Base-by-base conservation (phyloP, 2,797 vertebrate genomes). In the Scomberomorus guttatus region DNA sequence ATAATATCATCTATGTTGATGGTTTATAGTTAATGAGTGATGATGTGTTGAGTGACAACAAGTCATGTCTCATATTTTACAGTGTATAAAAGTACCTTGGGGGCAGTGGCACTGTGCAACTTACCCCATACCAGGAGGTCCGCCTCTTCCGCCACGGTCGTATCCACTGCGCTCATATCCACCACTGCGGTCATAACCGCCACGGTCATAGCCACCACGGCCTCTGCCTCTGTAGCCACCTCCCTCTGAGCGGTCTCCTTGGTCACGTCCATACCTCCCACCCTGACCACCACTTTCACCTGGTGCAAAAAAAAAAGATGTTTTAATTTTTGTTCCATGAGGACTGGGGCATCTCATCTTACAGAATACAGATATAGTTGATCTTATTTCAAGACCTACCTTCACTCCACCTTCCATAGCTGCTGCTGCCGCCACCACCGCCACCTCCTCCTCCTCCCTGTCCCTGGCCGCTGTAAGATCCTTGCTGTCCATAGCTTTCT, bases 121-220 rank as follows among this genome's bases (percentile, higher is more conserved):
- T 96, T 95, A 96, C 96, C 96, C 95, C 95, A 95, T 94, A 95
- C 94, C 93, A 90, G 94, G 92, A 83, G 93, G 91, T 87, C 95
- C 95, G 18, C 95, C 95, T 92, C 95, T 93, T 86, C 94, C 92
- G 2, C 95, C 94, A 3, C 93, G 92, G 54, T 95, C 94, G 8
- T 74, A 94, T 27, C 94, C 92, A 1, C 94, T 87, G 15, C 92
- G 79, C 4, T 90, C 86, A 44, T 61, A 87, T 15, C 89, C 83
- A 2, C 88, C 84, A 27, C 85, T 78, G 27, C 82, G 82, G 56
- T 84, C 88, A n/a, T 77, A 81, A 12, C 84, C 79, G 11, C 87
- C 86, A 18, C 75, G 89, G 2, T 93, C 90, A 2, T 83, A 93
- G 14, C 92, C 92, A 1, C 93, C 82, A 64, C 94, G 91, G 39